These are phyloP conservation scores for Aplidium turbinatum DNA, from an alignment of 23 tunicate species.

Conservation along the genomic window DNA sequence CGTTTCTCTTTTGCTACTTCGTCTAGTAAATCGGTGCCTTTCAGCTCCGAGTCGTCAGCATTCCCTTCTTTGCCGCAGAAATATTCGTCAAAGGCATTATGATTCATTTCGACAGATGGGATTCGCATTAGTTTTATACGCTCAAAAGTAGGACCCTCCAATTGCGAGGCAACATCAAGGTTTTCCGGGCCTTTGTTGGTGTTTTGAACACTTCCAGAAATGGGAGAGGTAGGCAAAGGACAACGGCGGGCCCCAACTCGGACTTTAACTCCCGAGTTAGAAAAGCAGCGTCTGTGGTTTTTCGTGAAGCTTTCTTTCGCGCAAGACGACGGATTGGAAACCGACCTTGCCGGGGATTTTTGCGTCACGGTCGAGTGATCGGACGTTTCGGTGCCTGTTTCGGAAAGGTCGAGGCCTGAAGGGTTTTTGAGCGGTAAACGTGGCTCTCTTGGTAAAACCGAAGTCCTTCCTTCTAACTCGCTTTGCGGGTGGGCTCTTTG, in stretches of 20 bases:
- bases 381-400: no score
- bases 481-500: slow-evolving; percentile 55
- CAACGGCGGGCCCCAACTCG: slow-evolving; percentile 37
- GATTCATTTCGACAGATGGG: slow-evolving; percentile 76
- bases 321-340: slow-evolving; percentile 30
- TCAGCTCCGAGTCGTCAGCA: no score
- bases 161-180: not conserved
- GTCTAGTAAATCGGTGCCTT: not conserved
- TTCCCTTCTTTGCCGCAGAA: slow-evolving; percentile 35
- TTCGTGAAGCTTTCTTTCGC: not conserved
- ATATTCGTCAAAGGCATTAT: slow-evolving; percentile 64
- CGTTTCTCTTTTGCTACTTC: no score
- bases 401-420: no score
- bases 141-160: slow-evolving; percentile 21
- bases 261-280: slow-evolving; percentile 21
- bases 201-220: not conserved
- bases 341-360: slow-evolving; percentile 19
- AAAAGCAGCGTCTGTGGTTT: not conserved
- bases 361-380: no score
- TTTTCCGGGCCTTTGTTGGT: not conserved
- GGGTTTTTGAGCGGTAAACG: no score
- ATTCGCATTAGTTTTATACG: slow-evolving; percentile 44
- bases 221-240: slow-evolving; percentile 32
- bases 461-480: no score
- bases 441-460: no score